A percentile compares a stretch with the other conserved stretches of the same genome.
Conservation (phyloP, 2,888 invertebrate species). For the Hydrotaea diabolus region DNA sequence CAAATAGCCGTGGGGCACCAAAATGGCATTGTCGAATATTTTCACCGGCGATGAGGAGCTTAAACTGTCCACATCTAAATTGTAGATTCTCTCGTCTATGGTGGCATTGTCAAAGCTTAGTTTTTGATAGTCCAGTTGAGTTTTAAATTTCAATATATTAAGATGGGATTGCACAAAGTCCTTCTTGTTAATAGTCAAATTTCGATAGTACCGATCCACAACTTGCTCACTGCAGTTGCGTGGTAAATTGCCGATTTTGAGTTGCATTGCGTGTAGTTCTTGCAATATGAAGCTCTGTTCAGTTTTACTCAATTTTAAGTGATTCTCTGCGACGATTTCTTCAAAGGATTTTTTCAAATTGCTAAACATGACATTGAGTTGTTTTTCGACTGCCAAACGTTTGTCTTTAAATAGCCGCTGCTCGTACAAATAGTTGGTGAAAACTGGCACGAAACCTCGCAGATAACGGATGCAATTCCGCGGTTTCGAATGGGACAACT, state of each 20-base stretch:
- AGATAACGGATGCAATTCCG: slow-evolving; percentile 71
- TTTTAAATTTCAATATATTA: slow-evolving; percentile 70
- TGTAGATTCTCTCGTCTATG: slow-evolving; percentile 67
- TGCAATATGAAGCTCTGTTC: slow-evolving; percentile 71
- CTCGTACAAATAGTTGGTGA: slow-evolving; percentile 74
- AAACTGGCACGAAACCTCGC: slow-evolving; percentile 73
- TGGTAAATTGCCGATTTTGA: slow-evolving; percentile 75
- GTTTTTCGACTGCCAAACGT: slow-evolving; percentile 69
- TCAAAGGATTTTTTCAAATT: slow-evolving; percentile 68
- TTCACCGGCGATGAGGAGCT: slow-evolving; percentile 74
- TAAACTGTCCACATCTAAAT: slow-evolving; percentile 69
- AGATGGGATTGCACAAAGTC: slow-evolving; percentile 73
- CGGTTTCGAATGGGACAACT: slow-evolving; percentile 69
- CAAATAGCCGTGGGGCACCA: slow-evolving; percentile 74
- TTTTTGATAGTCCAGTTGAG: slow-evolving; percentile 64
- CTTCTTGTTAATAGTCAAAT: slow-evolving; percentile 58
- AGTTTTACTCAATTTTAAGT: slow-evolving; percentile 65
- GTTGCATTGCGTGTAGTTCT: slow-evolving; percentile 70
- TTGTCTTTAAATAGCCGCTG: slow-evolving; percentile 66
- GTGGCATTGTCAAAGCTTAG: slow-evolving; percentile 64
- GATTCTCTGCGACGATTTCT: slow-evolving; percentile 68
- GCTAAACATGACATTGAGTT: slow-evolving; percentile 66
- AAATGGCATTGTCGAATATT: slow-evolving; percentile 74
- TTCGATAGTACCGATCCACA: slow-evolving; percentile 68
- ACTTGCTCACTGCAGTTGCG: slow-evolving; percentile 53